phyloP scores from a whole-genome alignment of 2,888 invertebrate species.

The Caenorhabditis sulstoni region DNA sequence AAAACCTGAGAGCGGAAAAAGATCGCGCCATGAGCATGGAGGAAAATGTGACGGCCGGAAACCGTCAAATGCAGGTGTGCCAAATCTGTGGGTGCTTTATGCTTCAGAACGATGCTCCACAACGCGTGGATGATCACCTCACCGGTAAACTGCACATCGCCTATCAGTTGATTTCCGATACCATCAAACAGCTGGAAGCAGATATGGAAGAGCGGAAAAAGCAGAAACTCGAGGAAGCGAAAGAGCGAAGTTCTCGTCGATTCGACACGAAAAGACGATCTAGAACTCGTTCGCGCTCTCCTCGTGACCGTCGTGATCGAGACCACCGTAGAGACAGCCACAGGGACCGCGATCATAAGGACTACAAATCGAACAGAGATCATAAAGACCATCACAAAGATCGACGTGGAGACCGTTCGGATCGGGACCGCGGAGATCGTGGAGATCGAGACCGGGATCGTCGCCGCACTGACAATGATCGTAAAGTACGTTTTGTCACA shows the following conservation, averaged over 20 bases:
- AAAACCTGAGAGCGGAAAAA: slow-evolving; percentile 46
- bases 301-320: background rate
- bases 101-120: slow-evolving; percentile 68
- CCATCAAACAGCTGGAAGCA: slow-evolving; percentile 26
- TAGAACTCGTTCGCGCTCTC: background rate
- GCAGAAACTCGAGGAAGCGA: slow-evolving; percentile 20
- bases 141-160: slow-evolving; percentile 69
- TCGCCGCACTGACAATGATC: background rate
- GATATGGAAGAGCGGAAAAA: slow-evolving; percentile 29
- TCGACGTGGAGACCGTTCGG: slow-evolving; percentile 4
- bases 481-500: slow-evolving; percentile 6
- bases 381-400: background rate
- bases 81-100: slow-evolving; percentile 69
- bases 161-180: slow-evolving; percentile 56
- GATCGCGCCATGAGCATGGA: slow-evolving; percentile 56
- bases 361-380: slow-evolving; percentile 8
- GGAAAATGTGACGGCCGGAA: slow-evolving; percentile 62
- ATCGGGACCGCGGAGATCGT: slow-evolving; percentile 24
- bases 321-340: slow-evolving; percentile 7
- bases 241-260: slow-evolving; percentile 8
- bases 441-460: slow-evolving; percentile 26
- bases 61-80: slow-evolving; percentile 67
- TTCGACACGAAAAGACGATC: background rate
- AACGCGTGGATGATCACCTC: slow-evolving; percentile 67
- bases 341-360: slow-evolving; percentile 5